Conservation (phyloP, 1,140 invertebrate species). For the Leptinotarsa texana region DNA sequence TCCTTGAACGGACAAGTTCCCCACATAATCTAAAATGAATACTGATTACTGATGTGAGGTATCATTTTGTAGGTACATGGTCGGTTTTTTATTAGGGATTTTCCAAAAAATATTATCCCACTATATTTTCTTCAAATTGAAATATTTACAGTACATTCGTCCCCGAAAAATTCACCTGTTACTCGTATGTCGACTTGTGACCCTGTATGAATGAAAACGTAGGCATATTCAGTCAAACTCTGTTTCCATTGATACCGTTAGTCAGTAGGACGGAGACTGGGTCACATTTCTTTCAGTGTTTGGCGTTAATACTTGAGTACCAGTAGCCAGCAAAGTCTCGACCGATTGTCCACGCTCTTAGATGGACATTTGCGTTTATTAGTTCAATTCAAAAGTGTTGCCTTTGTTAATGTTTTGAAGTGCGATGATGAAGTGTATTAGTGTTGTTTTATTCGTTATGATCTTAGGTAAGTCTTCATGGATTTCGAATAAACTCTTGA, state of each 20-base stretch:
- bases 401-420: background rate
- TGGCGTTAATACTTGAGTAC: background rate
- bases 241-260: conserved; percentile 6
- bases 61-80: too few relatives aligned
- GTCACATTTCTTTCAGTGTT: background rate
- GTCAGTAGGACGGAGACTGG: background rate
- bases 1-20: too few relatives aligned
- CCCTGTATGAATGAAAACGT: background rate
- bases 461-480: background rate
- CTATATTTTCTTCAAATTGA: too few relatives aligned
- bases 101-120: too few relatives aligned
- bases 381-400: background rate
- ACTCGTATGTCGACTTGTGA: background rate
- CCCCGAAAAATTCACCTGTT: background rate
- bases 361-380: background rate
- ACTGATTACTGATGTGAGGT: too few relatives aligned
- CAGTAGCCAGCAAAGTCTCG: background rate
- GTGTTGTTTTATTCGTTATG: background rate
- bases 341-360: background rate
- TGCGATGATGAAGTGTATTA: background rate
- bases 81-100: too few relatives aligned
- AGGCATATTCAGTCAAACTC: conserved; percentile 1
- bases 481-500: background rate
- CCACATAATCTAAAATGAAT: too few relatives aligned
- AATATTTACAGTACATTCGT: background rate